Base-by-base conservation (phyloP, 1,140 invertebrate species). In the Oreohelix idahoensis region DNA sequence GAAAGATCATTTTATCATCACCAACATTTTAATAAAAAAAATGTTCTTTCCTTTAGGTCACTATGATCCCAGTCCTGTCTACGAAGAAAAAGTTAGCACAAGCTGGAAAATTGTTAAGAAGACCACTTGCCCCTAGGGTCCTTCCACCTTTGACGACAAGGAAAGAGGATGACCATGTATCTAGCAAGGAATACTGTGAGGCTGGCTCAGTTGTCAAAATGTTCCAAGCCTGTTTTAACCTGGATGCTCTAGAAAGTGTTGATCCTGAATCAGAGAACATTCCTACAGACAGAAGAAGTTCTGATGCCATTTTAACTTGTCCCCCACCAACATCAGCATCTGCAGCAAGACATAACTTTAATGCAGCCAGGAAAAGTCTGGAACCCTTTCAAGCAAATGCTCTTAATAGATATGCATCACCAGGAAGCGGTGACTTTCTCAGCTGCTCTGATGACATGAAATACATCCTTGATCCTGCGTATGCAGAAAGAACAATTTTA, bases 401-500 rank as follows among this genome's bases (percentile, higher is more conserved):
- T 4, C 29, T 38, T 20, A n/a, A 81, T 71, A 75, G 63, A 29
- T 83, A 69, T 49, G 51, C 42, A 20, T 88, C 88, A 5, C 88
- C 84, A 15, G 85, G 86, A 38, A 90, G 87, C 79, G 84, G 83
- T 69, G 86, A 83, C 10, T 86, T 86, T 39, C 86, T 86, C 70
- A 80, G 89, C 8, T 87, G 73, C 11, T 80, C 82, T 79, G 86
- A 90, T 79, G 89, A 91, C 63, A 86, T 87, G 80, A 90, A 88
- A 77, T 91, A 85, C 85, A 85, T 92, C n/a, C 82, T 92, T 36
- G 91, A 92, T 82, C 89, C 90, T 39, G 53, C 89, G 13, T 91
- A 87, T 82, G 71, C 90, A 42, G 88, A 88, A 69, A 86, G 86
- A 69, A 90, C 89, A 79, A 89, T 85, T 79, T 80, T 90, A 1